These are phyloP conservation scores for Poeciliopsis prolifica DNA, from an alignment of 2,113 vertebrate genomes.

Conservation along the genomic window DNA sequence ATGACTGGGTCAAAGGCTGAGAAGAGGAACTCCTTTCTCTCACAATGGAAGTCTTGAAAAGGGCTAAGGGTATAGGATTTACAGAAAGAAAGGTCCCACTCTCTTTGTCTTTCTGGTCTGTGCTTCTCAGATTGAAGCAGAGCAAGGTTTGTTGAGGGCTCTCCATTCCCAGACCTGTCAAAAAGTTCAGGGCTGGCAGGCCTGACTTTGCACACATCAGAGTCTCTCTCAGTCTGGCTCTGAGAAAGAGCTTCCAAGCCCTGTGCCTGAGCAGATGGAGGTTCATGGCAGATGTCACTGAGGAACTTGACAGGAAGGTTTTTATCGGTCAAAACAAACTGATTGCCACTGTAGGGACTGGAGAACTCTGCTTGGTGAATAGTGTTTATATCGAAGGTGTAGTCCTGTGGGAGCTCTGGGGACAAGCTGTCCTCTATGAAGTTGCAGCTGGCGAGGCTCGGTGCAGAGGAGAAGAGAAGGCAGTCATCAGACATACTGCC, in stretches of 20 bases:
- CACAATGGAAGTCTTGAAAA: slow-evolving; percentile 91
- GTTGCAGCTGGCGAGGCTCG: slow-evolving; percentile 91
- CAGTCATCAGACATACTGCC: slow-evolving; percentile 82
- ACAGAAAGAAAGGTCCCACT: slow-evolving; percentile 79
- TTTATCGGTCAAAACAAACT: slow-evolving; percentile 95
- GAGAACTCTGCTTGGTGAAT: slow-evolving; percentile 93
- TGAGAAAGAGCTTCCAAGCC: slow-evolving; percentile 43
- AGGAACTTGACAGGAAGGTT: slow-evolving; percentile 93
- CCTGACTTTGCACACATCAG: slow-evolving; percentile 75
- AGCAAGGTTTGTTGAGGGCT: slow-evolving; percentile 76
- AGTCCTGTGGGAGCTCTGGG: slow-evolving; percentile 90
- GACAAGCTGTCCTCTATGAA: slow-evolving; percentile 95
- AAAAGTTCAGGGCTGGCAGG: slow-evolving; percentile 88
- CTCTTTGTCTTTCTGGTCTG: slow-evolving; percentile 68
- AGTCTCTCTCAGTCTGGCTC: slow-evolving; percentile 53
- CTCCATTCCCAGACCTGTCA: slow-evolving; percentile 82
- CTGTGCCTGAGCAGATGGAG: slow-evolving; percentile 75
- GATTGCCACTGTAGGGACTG: slow-evolving; percentile 91
- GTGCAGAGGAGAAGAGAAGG: slow-evolving; percentile 87
- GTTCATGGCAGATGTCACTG: slow-evolving; percentile 92
- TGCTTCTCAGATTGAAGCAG: slow-evolving; percentile 78
- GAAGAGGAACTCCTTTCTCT: slow-evolving; percentile 82
- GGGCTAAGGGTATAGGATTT: slow-evolving; percentile 85
- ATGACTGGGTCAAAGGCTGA: slow-evolving; percentile 79
- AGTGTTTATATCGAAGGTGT: slow-evolving; percentile 95